Percentiles rank a stretch among this genome's conserved stretches.
phyloP scores from a whole-genome alignment of 1,140 invertebrate species.

The Bathynomus jamesi region DNA sequence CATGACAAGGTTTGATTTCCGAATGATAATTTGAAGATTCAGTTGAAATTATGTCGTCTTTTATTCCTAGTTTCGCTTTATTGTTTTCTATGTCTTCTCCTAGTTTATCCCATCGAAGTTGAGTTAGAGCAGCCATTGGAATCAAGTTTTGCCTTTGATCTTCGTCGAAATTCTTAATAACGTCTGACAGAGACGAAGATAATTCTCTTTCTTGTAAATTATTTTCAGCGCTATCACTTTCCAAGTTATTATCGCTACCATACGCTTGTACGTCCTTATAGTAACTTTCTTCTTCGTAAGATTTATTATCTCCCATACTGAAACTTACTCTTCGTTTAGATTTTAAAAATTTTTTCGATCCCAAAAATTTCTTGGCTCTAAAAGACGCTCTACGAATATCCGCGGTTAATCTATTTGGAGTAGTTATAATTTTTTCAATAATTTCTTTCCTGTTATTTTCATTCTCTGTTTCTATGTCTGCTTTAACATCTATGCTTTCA shows the following conservation, averaged over 20 bases:
- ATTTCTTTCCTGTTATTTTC: too few species aligned
- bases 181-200: too few species aligned
- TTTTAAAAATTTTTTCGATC: not conserved
- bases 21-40: not conserved
- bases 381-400: not conserved
- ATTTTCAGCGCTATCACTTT: too few species aligned
- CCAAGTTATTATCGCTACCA: too few species aligned
- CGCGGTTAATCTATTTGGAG: too few species aligned
- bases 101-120: not conserved
- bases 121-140: not conserved
- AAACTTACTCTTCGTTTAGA: not conserved
- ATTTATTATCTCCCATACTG: not conserved
- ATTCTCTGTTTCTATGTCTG: not conserved
- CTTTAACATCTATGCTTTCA: too few species aligned
- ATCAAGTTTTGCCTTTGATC: too few species aligned
- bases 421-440: not conserved
- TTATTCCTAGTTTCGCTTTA: not conserved
- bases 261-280: too few species aligned
- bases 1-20: not conserved
- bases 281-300: too few species aligned
- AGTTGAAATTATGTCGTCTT: not conserved
- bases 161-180: too few species aligned
- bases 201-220: too few species aligned
- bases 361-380: not conserved
- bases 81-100: not conserved